These are phyloP conservation scores for Drosophila sproati DNA, from an alignment of 1,140 invertebrate genomes.

Conservation along the genomic window DNA sequence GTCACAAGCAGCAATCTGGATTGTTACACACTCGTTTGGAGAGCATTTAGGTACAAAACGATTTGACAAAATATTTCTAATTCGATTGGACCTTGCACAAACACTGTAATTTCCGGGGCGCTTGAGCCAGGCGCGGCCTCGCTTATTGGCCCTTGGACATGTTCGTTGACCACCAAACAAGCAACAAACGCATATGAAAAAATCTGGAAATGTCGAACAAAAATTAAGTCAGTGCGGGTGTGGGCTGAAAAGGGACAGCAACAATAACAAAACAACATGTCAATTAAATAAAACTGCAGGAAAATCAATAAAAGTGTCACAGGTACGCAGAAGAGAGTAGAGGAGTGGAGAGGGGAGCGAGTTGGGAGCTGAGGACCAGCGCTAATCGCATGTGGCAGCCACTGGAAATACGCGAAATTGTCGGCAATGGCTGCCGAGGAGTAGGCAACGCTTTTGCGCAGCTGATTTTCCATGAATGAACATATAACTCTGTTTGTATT, in stretches of 20 bases:
- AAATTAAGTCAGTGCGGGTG: not conserved
- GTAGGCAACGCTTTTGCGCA: conserved; percentile 34
- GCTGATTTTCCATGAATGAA: conserved; percentile 69
- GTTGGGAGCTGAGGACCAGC: not conserved
- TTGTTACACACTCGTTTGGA: not conserved
- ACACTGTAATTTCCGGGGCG: conserved; percentile 62
- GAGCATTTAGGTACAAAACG: conserved; percentile 29
- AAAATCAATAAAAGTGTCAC: conserved; percentile 77
- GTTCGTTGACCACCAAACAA: conserved; percentile 73
- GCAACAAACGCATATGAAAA: conserved; percentile 19
- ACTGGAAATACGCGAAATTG: conserved; percentile 51
- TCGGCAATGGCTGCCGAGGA: not conserved
- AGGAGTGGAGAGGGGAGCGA: not conserved
- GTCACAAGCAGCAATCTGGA: not conserved
- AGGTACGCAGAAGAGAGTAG: not conserved
- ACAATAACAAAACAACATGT: conserved; percentile 80
- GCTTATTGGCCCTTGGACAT: conserved; percentile 70
- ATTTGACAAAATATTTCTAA: conserved; percentile 27
- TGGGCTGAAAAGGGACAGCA: conserved; percentile 56
- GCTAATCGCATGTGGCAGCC: conserved; percentile 15
- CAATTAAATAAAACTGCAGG: conserved; percentile 81
- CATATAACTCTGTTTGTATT: not conserved
- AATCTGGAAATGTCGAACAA: conserved; percentile 37
- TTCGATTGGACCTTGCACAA: conserved; percentile 57
- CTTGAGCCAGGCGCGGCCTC: conserved; percentile 34